Evolutionary conservation across 1,140 invertebrate species (phyloP).

Genomic region (Brachionus rubens): DNA sequence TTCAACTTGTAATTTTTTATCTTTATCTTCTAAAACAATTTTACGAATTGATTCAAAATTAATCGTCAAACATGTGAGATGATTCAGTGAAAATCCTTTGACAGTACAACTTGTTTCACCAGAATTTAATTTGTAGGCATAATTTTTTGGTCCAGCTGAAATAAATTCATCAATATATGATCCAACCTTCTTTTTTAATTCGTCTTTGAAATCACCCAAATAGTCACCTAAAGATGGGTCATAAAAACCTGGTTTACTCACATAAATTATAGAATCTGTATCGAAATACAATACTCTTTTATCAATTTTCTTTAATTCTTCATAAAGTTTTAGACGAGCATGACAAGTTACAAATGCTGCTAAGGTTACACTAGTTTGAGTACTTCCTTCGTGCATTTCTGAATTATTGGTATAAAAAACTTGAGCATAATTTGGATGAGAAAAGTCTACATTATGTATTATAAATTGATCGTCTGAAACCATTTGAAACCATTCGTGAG

Average conservation of each 20-base stretch:
- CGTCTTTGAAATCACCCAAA: conserved; percentile 54
- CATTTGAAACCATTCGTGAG: conserved; percentile 50
- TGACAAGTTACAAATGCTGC: conserved; percentile 57
- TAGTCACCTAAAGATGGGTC: conserved; percentile 49
- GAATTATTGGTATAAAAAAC: conserved; percentile 33
- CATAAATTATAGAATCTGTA: conserved; percentile 56
- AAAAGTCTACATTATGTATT: conserved; percentile 48
- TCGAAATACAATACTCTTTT: conserved; percentile 57
- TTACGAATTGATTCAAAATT: too few relatives aligned
- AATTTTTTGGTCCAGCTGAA: too few relatives aligned
- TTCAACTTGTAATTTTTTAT: too few relatives aligned
- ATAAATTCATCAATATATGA: too few relatives aligned
- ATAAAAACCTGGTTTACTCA: conserved; percentile 45
- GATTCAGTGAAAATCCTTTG: too few relatives aligned
- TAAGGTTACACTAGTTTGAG: conserved; percentile 54
- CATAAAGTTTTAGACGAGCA: conserved; percentile 57
- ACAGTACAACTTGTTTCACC: too few relatives aligned
- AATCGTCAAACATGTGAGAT: too few relatives aligned
- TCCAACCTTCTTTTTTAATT: conserved; percentile 20
- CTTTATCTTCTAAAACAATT: too few relatives aligned
- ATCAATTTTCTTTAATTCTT: conserved; percentile 53
- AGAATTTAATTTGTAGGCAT: too few relatives aligned
- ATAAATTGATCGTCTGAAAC: conserved; percentile 49
- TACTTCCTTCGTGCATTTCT: not conserved
- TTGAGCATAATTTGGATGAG: conserved; percentile 47